Evolutionary conservation across 30 jellyfish, hydroid and myxozoan genomes (phyloP).

Genomic region (Hydractinia symbiolongicarpus): DNA sequence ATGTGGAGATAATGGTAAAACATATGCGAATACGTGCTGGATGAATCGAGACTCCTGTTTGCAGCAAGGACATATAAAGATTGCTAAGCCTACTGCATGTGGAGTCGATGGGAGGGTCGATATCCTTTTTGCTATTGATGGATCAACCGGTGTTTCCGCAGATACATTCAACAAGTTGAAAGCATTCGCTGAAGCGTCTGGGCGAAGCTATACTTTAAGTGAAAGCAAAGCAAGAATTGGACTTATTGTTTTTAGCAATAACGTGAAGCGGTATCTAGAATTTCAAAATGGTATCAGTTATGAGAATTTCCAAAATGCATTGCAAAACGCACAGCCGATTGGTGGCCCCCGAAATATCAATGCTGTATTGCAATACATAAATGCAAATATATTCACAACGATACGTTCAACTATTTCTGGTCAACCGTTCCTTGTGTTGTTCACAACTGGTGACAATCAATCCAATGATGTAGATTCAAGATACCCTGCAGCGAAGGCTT

Average conservation of each 20-base stretch:
- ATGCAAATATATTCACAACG: background rate
- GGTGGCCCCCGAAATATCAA: conserved; percentile 25
- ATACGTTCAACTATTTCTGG: background rate
- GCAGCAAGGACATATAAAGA: conserved; percentile 23
- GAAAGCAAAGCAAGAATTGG: conserved; percentile 45
- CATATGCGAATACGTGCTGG: conserved; percentile 89
- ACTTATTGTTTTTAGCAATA: conserved; percentile 25
- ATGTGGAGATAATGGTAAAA: conserved; percentile 81
- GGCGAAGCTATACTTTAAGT: conserved; percentile 35
- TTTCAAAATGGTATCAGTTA: background rate
- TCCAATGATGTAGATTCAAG: background rate
- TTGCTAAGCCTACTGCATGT: conserved; percentile 45
- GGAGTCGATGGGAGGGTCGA: conserved; percentile 47
- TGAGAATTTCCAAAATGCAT: background rate
- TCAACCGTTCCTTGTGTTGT: background rate
- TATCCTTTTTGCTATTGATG: conserved; percentile 38
- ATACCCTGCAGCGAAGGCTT: background rate
- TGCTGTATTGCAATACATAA: conserved; percentile 2
- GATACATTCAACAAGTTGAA: conserved; percentile 15
- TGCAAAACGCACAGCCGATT: background rate
- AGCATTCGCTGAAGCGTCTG: conserved; percentile 40
- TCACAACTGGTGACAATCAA: conserved; percentile 13
- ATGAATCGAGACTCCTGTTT: conserved; percentile 55
- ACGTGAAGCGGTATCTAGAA: background rate
- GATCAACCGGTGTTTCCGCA: conserved; percentile 18